Conservation (phyloP, 1,140 invertebrate species). For the Aphelenchoides fujianensis region DNA sequence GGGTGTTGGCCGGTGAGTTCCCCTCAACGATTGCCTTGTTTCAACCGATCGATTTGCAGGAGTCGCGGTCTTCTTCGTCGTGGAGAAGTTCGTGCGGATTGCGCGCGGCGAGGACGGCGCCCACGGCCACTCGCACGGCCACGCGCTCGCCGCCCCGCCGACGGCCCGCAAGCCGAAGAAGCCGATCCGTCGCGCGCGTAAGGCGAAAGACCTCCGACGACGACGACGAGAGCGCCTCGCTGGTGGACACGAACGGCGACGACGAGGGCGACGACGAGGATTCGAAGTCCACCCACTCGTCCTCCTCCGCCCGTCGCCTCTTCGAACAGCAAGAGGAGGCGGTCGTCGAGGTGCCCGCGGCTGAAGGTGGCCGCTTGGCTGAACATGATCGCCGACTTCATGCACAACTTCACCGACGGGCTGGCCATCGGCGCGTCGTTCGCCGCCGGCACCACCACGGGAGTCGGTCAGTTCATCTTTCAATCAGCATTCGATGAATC, state of each 20-base stretch:
- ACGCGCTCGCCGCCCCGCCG: background rate
- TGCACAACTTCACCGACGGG: slow-evolving; percentile 95
- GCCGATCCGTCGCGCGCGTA: background rate
- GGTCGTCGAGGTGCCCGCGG: slow-evolving; percentile 3
- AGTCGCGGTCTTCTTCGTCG: slow-evolving; percentile 48
- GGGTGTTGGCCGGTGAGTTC: slow-evolving; percentile 44
- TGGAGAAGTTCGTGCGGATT: slow-evolving; percentile 54
- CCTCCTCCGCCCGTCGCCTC: background rate
- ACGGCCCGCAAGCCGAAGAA: slow-evolving; percentile 22
- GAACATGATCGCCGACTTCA: slow-evolving; percentile 88
- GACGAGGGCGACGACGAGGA: slow-evolving; percentile 19
- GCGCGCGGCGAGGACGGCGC: slow-evolving; percentile 41
- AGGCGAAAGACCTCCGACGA: slow-evolving; percentile 46
- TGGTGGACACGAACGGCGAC: no score
- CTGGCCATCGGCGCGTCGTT: slow-evolving; percentile 91
- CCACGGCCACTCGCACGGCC: slow-evolving; percentile 35
- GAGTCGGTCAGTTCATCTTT: slow-evolving; percentile 43
- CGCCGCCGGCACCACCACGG: slow-evolving; percentile 71
- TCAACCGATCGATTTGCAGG: no score
- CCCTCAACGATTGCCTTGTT: no score
- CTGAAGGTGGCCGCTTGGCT: slow-evolving; percentile 81
- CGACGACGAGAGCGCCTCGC: slow-evolving; percentile 21
- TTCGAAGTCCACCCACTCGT: background rate
- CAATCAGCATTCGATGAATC: no score
- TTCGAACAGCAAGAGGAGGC: no score